Percentiles rank a stretch among this genome's conserved stretches.
Evolutionary conservation across 1,140 invertebrate genomes (phyloP).

Genomic region (Neodiprion fabricii): DNA sequence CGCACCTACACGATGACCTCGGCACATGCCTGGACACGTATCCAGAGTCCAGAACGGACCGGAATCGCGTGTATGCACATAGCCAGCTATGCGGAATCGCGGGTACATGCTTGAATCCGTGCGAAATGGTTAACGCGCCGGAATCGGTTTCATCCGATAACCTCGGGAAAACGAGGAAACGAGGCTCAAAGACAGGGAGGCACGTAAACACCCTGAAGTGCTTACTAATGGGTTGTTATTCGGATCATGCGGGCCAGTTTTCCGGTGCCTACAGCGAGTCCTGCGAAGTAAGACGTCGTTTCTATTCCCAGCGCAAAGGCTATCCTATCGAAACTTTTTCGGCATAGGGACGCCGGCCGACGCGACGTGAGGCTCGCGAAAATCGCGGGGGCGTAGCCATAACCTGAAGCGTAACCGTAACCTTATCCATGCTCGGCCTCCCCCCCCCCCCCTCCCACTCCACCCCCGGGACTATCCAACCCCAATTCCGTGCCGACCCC

Average conservation of each 20-base stretch:
- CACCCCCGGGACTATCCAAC: not conserved
- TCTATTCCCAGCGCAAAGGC: not conserved
- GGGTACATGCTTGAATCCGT: not conserved
- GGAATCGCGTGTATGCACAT: too few relatives aligned
- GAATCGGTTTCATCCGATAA: not conserved
- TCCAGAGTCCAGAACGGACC: too few relatives aligned
- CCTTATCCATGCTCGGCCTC: not conserved
- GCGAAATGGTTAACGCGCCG: not conserved
- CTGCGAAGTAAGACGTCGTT: not conserved
- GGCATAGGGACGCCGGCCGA: not conserved
- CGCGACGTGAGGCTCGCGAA: not conserved
- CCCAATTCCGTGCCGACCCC: not conserved
- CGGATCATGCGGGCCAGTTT: not conserved
- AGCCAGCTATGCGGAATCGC: not conserved
- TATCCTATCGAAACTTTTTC: not conserved
- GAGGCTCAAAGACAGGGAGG: not conserved
- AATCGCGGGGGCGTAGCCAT: constrained; percentile 3
- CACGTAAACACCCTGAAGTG: not conserved
- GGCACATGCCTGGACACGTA: too few relatives aligned
- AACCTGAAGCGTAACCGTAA: constrained; percentile 5
- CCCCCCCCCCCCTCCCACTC: not conserved
- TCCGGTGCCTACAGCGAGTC: not conserved
- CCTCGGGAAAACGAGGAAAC: not conserved
- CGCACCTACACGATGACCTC: not conserved
- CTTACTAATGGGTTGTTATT: constrained; percentile 4